These are phyloP conservation scores for Bos javanicus DNA, from an alignment of 2,113 vertebrate genomes.

Conservation along the genomic window DNA sequence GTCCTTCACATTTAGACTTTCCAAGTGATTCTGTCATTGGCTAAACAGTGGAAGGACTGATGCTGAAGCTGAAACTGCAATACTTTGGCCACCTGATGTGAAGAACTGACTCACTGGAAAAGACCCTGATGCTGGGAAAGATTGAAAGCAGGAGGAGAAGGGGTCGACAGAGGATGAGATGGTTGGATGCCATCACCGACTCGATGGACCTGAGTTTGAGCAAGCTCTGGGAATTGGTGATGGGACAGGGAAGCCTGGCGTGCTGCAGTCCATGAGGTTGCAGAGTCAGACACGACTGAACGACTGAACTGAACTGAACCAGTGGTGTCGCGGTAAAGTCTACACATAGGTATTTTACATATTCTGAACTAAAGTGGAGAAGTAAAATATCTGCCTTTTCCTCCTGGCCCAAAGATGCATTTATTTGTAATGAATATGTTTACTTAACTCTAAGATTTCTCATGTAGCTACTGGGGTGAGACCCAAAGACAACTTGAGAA, in stretches of 20 bases:
- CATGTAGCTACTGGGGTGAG: background rate
- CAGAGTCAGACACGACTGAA: background rate
- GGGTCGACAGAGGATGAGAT: background rate
- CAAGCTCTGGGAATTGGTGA: background rate
- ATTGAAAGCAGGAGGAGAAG: background rate
- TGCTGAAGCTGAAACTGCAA: background rate
- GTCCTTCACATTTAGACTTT: background rate
- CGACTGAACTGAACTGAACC: background rate
- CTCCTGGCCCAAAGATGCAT: background rate
- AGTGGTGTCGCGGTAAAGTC: background rate
- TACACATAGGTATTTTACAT: background rate
- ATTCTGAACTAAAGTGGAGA: background rate
- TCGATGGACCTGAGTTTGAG: background rate
- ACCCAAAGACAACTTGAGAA: background rate
- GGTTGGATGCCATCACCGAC: background rate
- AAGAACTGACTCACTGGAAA: background rate
- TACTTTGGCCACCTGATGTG: background rate
- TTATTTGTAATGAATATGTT: background rate
- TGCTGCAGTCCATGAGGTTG: background rate
- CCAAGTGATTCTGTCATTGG: background rate
- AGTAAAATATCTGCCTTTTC: background rate
- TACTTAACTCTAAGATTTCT: background rate
- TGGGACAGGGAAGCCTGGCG: background rate
- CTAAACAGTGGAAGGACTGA: background rate
- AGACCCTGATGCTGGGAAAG: background rate